Percentiles rank a stretch among this genome's conserved stretches.
Evolutionary conservation across 2,888 invertebrate genomes (phyloP).

Genomic region (Tenthredo distinguenda): DNA sequence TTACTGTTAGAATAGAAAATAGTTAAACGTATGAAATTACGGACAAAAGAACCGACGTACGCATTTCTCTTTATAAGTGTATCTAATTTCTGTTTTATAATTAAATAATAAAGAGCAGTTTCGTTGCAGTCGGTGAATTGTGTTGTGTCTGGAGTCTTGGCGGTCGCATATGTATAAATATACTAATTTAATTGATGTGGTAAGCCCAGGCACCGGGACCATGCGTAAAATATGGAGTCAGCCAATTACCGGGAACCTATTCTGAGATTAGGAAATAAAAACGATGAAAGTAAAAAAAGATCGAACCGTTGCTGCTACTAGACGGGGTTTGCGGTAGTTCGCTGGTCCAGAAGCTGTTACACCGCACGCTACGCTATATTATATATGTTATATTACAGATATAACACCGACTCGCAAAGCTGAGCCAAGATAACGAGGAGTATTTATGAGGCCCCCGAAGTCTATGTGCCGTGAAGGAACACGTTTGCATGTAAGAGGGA

Average conservation of each 20-base stretch:
- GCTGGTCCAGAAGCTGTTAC: conserved; percentile 34
- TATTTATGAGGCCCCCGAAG: conserved; percentile 36
- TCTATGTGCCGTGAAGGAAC: conserved; percentile 49
- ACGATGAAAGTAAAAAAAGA: background rate
- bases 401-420: conserved; percentile 13
- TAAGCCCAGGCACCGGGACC: background rate
- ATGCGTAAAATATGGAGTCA: background rate
- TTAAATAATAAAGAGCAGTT: background rate
- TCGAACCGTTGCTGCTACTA: background rate
- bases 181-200: conserved; percentile 15
- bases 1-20: background rate
- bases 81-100: background rate
- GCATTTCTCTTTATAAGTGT: background rate
- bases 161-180: conserved; percentile 11
- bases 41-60: background rate
- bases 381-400: conserved; percentile 1
- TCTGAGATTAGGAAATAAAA: conserved; percentile 31
- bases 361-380: background rate
- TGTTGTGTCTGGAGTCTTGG: conserved; percentile 11
- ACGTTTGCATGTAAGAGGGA: background rate
- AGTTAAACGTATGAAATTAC: background rate
- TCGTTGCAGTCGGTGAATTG: background rate
- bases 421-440: conserved; percentile 42
- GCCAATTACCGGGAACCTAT: conserved; percentile 44
- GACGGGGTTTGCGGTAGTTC: background rate